phyloP scores from a whole-genome alignment of 1,140 invertebrate species.

The Drosophila equinoxialis region DNA sequence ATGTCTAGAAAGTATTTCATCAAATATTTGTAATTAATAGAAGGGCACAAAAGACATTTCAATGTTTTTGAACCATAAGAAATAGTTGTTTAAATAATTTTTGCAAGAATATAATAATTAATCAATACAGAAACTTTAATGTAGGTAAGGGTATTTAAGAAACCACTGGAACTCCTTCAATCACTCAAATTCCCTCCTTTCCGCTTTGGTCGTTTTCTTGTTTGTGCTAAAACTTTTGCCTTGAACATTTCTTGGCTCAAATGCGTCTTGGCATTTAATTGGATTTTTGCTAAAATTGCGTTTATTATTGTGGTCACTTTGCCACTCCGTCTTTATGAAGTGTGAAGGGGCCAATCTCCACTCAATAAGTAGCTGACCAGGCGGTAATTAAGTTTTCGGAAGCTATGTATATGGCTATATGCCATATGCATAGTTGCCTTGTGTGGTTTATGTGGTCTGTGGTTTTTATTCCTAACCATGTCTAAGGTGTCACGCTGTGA shows the following conservation, averaged over 20 bases:
- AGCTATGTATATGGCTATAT: constrained; percentile 22
- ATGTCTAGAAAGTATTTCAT: no score
- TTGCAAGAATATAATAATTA: no score
- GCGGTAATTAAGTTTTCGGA: constrained; percentile 76
- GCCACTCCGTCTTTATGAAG: constrained; percentile 63
- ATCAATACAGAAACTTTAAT: no score
- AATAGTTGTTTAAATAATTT: no score
- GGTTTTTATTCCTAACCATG: constrained; percentile 13
- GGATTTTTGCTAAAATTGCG: constrained; percentile 79
- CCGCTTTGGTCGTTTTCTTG: background rate
- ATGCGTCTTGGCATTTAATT: constrained; percentile 68
- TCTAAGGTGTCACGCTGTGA: constrained; percentile 19
- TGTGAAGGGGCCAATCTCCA: constrained; percentile 72
- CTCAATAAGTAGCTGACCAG: constrained; percentile 56
- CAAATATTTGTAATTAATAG: no score
- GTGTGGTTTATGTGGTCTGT: constrained; percentile 56
- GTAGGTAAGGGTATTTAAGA: background rate
- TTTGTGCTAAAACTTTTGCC: constrained; percentile 43
- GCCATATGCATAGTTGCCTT: constrained; percentile 38
- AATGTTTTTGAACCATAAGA: no score
- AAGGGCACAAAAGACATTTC: no score
- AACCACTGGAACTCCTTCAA: background rate
- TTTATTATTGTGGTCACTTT: constrained; percentile 72
- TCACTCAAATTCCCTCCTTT: background rate
- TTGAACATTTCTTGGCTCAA: constrained; percentile 50